Evolutionary conservation across 2,888 invertebrate species (phyloP), one percentile per base, ranked within the genome.

Genomic region (Noctuana brunneofusca): DNA sequence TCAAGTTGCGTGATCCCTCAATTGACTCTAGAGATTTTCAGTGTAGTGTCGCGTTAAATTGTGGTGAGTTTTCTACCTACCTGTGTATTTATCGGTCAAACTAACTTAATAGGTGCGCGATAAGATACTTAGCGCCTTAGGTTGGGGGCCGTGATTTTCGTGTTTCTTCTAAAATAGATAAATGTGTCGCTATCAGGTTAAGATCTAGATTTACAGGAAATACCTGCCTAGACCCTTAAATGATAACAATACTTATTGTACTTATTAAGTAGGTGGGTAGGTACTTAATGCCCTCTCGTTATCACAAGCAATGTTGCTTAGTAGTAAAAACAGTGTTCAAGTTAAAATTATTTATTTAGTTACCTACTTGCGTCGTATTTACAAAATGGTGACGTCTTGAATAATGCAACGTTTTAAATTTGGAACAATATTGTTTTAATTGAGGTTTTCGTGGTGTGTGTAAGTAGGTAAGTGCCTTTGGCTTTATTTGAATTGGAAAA

Each of bases 51-150:
- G 46, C 46, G 20, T 20, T 14, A 16, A 8, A 43, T 16, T 16
- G 41, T 46, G 46, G 46, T 46, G n/a, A 35, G 35, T 35, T 35
- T 35, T 35, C n/a, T 35, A n/a, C n/a, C n/a, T 35, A 35, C 35
- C 3, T 20, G 20, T 46, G 27, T 46, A 20, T 79, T 83, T 84
- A 85, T 86, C 85, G 81, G 82, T 80, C 79, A 77, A 72, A 73
- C 71, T 70, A 76, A 73, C 68, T 74, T 76, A 77, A 79, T 82
- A 68, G 71, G 68, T 69, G 70, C 66, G 71, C 72, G 80, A 80
- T 80, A 80, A 80, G 80, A 77, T 69, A 68, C 65, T 60, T 50
- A 58, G 52, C 35, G 59, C 43, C 55, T 49, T 56, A 58, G 41
- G 9, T 16, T 57, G n/a, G 66, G 63, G 67, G 66, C 66, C 68